Evolutionary conservation across 2,113 vertebrate species (phyloP).

Genomic region (Gallinago undulata): DNA sequence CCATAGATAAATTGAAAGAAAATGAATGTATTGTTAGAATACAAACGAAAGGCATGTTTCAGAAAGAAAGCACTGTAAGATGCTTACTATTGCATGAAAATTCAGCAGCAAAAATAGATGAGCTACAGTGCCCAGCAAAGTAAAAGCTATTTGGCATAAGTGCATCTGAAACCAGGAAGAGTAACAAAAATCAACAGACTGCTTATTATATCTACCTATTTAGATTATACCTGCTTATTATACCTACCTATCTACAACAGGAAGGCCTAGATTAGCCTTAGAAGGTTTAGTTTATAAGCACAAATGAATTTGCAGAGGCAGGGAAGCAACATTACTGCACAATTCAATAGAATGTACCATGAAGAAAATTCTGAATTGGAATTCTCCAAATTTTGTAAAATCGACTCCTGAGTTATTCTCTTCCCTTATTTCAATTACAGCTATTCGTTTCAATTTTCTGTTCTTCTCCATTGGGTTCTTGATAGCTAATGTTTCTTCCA

Average conservation of each 20-base stretch:
- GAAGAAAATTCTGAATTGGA: not conserved
- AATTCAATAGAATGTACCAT: not conserved
- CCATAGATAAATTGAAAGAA: not conserved
- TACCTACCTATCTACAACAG: not conserved
- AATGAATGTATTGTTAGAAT: not conserved
- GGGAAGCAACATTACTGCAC: not conserved
- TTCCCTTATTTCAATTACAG: not conserved
- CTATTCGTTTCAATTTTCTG: not conserved
- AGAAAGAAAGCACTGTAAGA: not conserved
- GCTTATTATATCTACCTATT: not conserved
- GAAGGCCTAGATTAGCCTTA: not conserved
- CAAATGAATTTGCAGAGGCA: constrained; percentile 2
- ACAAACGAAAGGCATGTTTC: not conserved
- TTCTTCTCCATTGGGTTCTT: not conserved
- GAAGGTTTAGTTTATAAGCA: not conserved
- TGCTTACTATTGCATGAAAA: constrained; percentile 7
- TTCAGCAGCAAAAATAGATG: not conserved
- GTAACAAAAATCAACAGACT: constrained; percentile 1
- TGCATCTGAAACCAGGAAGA: not conserved
- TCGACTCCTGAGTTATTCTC: not conserved
- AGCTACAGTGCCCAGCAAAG: not conserved
- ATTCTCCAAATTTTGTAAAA: not conserved
- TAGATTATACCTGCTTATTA: not conserved
- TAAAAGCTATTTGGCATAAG: not conserved
- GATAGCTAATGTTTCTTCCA: not conserved